Evolutionary conservation across 2,888 invertebrate species (phyloP).

Genomic region (Drosophila emarginata): DNA sequence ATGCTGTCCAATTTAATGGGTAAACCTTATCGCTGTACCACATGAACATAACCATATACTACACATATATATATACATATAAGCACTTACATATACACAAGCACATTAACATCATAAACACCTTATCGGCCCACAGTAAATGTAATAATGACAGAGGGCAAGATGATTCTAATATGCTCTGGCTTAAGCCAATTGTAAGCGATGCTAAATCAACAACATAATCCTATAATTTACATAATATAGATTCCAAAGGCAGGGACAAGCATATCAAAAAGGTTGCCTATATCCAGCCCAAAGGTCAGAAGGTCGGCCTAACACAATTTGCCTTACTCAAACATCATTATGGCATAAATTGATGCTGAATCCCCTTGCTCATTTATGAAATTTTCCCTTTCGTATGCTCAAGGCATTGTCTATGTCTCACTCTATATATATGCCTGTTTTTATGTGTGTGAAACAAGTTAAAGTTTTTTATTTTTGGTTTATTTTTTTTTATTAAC

Average conservation of each 20-base stretch:
- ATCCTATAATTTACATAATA: conserved; percentile 78
- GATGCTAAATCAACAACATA: conserved; percentile 70
- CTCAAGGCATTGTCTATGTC: not conserved
- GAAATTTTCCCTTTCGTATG: conserved; percentile 60
- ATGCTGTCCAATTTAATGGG: conserved; percentile 39
- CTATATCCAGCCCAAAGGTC: conserved; percentile 11
- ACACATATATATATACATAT: not conserved
- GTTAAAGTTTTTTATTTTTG: conserved; percentile 23
- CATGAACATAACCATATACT: not conserved
- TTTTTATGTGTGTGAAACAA: conserved; percentile 11
- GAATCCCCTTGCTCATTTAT: conserved; percentile 77
- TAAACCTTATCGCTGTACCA: not conserved
- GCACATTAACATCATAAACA: conserved; percentile 44
- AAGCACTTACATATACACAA: not conserved
- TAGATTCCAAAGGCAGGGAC: conserved; percentile 47
- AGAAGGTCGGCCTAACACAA: conserved; percentile 43
- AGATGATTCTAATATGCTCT: conserved; percentile 39
- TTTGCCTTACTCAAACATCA: conserved; percentile 66
- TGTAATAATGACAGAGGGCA: conserved; percentile 28
- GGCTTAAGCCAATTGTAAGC: conserved; percentile 58
- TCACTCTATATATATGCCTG: not conserved
- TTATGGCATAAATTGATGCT: conserved; percentile 76
- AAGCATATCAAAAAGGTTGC: conserved; percentile 52
- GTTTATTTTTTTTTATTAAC: conserved; percentile 5
- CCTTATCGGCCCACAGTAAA: conserved; percentile 32